phyloP scores from a whole-genome alignment of 2,888 invertebrate species.

The Pseudanteris insignis region DNA sequence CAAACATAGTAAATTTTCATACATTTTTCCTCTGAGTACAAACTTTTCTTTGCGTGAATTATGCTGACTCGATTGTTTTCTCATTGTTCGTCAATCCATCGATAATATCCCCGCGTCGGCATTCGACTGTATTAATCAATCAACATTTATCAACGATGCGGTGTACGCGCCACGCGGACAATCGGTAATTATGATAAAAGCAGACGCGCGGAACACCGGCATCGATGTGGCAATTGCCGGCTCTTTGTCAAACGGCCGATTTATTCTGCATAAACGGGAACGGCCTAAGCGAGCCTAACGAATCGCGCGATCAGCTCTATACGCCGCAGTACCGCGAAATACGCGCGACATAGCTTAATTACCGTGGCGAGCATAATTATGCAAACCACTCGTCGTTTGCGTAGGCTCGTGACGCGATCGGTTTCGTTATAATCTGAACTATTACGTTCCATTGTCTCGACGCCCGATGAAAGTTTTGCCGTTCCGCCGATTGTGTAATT shows the following conservation, averaged over 20 bases:
- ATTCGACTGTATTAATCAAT: no score
- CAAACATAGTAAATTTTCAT: no score
- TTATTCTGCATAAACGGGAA: conserved; percentile 33
- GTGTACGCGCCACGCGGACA: no score
- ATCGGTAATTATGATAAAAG: conserved; percentile 55
- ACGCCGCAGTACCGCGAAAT: conserved; percentile 34
- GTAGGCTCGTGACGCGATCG: conserved; percentile 36
- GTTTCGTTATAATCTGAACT: conserved; percentile 34
- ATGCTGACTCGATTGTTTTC: no score
- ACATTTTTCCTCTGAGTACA: no score
- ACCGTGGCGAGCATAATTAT: conserved; percentile 34
- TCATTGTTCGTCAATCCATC: no score
- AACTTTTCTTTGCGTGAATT: no score
- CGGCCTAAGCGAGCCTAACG: conserved; percentile 26
- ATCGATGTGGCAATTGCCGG: conserved; percentile 30
- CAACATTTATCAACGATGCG: no score
- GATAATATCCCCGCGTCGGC: no score
- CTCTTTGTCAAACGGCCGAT: conserved; percentile 19
- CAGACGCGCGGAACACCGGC: conserved; percentile 57
- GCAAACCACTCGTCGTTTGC: conserved; percentile 27
- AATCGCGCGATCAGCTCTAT: conserved; percentile 40
- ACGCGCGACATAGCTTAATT: conserved; percentile 36
- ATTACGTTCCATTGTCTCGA: conserved; percentile 30
- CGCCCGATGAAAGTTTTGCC: conserved; percentile 23
- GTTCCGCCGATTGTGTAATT: conserved; percentile 21